A percentile compares a stretch with the other conserved stretches of the same genome.
Conservation (phyloP, 64 coral and sea anemone species). For the Orbicella faveolata region DNA sequence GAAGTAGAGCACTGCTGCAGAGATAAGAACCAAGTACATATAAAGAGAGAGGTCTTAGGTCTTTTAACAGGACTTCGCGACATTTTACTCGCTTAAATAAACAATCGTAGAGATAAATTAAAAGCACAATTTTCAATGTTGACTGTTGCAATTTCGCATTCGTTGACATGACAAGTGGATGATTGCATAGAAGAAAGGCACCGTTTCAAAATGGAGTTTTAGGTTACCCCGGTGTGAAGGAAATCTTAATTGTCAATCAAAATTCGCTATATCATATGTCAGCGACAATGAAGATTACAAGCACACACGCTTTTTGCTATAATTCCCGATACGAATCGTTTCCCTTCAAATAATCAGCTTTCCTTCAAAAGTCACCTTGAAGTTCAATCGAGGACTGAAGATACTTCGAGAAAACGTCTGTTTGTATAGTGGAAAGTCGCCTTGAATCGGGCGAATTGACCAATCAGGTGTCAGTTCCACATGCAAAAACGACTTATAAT, state of each 20-base stretch:
- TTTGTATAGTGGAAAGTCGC: too few species aligned
- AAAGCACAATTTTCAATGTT: not conserved
- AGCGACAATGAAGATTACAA: not conserved
- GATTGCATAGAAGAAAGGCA: not conserved
- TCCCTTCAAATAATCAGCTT: not conserved
- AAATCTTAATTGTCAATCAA: slow-evolving; percentile 4
- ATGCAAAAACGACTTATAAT: not conserved
- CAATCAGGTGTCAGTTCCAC: not conserved
- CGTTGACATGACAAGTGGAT: not conserved
- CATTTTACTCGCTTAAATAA: not conserved
- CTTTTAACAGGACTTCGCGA: not conserved
- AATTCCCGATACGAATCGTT: not conserved
- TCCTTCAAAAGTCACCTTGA: not conserved
- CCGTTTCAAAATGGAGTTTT: not conserved
- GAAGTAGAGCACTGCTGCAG: not conserved
- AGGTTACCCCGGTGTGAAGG: not conserved
- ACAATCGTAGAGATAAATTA: not conserved
- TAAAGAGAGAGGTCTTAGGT: not conserved
- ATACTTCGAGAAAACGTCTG: not conserved
- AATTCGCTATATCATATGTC: not conserved
- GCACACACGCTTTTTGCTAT: not conserved
- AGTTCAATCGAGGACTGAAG: not conserved
- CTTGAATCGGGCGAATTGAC: not conserved
- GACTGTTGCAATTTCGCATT: not conserved
- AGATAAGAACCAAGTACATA: not conserved